A percentile compares a stretch with the other conserved stretches of the same genome.
Conservation (phyloP, 2,797 vertebrate species). For the Sylvia borin region DNA sequence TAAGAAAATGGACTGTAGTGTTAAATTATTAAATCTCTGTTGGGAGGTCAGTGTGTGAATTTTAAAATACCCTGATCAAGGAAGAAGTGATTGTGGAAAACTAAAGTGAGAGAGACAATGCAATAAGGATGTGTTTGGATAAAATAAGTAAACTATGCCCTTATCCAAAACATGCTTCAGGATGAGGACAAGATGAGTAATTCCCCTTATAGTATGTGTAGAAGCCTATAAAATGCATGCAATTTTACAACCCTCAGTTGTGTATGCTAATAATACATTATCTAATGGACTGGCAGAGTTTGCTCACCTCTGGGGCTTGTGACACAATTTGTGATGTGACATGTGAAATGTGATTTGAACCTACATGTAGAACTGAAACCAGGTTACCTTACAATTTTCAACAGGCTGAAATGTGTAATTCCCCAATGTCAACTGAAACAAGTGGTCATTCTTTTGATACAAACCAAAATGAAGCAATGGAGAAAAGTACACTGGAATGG, state of each 20-base stretch:
- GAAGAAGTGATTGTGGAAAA: background rate
- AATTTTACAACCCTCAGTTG: background rate
- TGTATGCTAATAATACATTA: background rate
- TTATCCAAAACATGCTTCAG: background rate
- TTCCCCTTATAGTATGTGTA: background rate
- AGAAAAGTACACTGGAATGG: conserved; percentile 59
- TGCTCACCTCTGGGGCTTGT: background rate
- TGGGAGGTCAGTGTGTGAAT: background rate
- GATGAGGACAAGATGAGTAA: background rate
- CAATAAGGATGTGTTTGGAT: background rate
- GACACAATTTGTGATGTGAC: background rate
- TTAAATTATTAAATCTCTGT: background rate
- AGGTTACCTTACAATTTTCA: conserved; percentile 37
- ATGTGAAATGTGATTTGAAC: background rate
- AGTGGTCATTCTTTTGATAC: conserved; percentile 27
- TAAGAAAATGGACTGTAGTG: background rate
- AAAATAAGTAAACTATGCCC: background rate
- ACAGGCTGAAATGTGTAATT: conserved; percentile 61
- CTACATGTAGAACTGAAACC: background rate
- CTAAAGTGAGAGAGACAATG: background rate
- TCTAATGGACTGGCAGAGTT: background rate
- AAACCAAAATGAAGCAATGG: conserved; percentile 48
- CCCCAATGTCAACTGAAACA: conserved; percentile 35
- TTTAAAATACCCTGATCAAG: background rate
- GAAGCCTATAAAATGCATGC: background rate